Evolutionary conservation across 1,140 invertebrate genomes (phyloP), one percentile per base, ranked within the genome.

Genomic region (Caenorhabditis inopinata): DNA sequence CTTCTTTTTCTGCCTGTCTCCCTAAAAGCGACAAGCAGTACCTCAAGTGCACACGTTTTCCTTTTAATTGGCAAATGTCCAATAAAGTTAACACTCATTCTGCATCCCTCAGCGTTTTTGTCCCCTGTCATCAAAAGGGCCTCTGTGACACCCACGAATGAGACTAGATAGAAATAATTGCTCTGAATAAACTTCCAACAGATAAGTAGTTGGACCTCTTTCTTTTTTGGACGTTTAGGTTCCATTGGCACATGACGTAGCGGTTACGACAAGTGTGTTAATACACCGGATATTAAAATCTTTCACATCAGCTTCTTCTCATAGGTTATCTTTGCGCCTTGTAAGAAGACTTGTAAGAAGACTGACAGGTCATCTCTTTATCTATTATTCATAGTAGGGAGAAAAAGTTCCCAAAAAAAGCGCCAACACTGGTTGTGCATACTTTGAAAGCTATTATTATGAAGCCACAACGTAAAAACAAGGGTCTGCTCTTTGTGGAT

Each of bases 21-120:
- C 58, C 58, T 29, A 68, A 68, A 42, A 35, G 32, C 58, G 58
- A 68, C n/a, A n/a, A n/a, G 51, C 25, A 58, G 32, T 21, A 68
- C 58, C 58, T 68, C 58, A 68, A 68, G 35, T 68, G 32, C 58
- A 68, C 58, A 68, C 58, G 58, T 68, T 68, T 68, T 68, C 58
- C 16, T 18, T 68, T 68, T 42, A 68, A 68, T 68, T 68, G 58
- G 58, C 58, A 68, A 68, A 68, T 21, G 58, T 38, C 58, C 32
- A 29, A 68, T 68, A 21, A 68, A 68, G 58, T 68, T 68, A 38
- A 42, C 32, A 58, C 51, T 14, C 12, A 9, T 58, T 16, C 51
- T 32, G 7, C 27, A 14, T 58, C 27, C 38, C 38, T 42, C 38
- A 7, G 5, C 38, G n/a, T n/a, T n/a, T n/a, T n/a, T n/a, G n/a